phyloP scores from a whole-genome alignment of 2,113 vertebrate species.

The Apodemus sylvaticus region DNA sequence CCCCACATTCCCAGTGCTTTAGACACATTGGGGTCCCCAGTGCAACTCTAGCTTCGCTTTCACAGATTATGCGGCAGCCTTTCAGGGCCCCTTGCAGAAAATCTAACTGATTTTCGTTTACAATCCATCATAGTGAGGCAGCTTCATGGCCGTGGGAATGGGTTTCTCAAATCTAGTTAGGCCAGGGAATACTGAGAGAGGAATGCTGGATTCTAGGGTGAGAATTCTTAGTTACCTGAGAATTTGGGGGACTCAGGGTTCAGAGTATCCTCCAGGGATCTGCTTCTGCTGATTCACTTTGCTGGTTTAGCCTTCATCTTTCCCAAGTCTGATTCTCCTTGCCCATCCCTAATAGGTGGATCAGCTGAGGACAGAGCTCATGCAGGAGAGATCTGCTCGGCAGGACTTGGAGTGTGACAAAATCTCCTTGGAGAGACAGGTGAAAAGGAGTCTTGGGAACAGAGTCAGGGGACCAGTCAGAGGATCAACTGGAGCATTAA shows the following conservation, averaged over 20 bases:
- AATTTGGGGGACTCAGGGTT: not conserved
- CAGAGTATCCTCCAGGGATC: not conserved
- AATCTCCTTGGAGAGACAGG: constrained; percentile 95
- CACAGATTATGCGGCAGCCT: not conserved
- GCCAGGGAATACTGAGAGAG: not conserved
- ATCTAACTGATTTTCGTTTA: not conserved
- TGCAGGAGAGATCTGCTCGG: constrained; percentile 93
- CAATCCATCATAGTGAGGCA: not conserved
- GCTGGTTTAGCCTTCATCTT: not conserved
- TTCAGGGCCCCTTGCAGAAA: too few relatives aligned
- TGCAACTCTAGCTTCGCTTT: not conserved
- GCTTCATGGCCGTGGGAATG: not conserved
- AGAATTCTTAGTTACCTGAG: constrained; percentile 27
- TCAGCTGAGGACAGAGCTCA: constrained; percentile 93
- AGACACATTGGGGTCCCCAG: not conserved
- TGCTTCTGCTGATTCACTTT: not conserved
- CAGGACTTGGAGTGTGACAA: constrained; percentile 98
- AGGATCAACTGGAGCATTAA: not conserved
- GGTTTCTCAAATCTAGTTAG: not conserved
- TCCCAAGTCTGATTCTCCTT: not conserved
- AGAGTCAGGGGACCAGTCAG: not conserved
- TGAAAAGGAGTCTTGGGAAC: constrained; percentile 60
- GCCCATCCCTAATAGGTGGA: constrained; percentile 87
- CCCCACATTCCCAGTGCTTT: not conserved
- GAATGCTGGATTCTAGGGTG: not conserved